Evolutionary conservation across 1,140 invertebrate genomes (phyloP), one percentile per base, ranked within the genome.

Genomic region (Drosophila baimaii): DNA sequence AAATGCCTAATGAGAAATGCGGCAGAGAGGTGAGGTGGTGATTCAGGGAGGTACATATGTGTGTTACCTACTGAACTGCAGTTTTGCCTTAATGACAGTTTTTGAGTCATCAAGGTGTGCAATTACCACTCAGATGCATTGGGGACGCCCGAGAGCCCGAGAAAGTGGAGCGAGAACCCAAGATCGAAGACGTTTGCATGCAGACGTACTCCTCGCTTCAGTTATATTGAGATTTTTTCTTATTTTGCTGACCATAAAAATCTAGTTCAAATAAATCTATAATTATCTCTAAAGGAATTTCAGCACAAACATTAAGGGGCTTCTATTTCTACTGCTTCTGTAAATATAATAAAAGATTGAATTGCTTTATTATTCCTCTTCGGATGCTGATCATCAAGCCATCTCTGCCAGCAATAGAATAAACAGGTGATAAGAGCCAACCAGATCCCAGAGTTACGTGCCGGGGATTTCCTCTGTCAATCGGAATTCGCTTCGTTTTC

Each of bases 1-100:
- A 49, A 44, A 49, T 49, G 23, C 12, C 13, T 21, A 0, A 33
- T 4, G 33, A 21, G 25, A 33, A 39, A 25, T 41, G 10, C 21
- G 35, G 39, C 44, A 54, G 29, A 41, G 27, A 12, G 59, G 44
- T n/a, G 37, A n/a, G 21, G 35, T 37, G 27, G 31, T 43, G 35
- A 29, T n/a, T 33, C 29, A 23, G 61, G 35, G 25, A 17, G 17
- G 37, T 29, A 33, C 54, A 41, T 27, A 71, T 69, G 31, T 71
- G 35, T 71, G 65, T 71, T 72, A 72, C 68, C 64, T 33, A 70
- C 66, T 70, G 39, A 69, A 70, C 66, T 71, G 51, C 41, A 71
- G 41, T 58, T 27, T 44, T 41, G 66, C 69, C 69, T 71, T 72
- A 72, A 72, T 72, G 52, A 72, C 68, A 35, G 27, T 27, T 58